Percentiles rank a stretch among this genome's conserved stretches.
phyloP scores from a whole-genome alignment of 2,888 invertebrate genomes.

The Diabrotica balteata region DNA sequence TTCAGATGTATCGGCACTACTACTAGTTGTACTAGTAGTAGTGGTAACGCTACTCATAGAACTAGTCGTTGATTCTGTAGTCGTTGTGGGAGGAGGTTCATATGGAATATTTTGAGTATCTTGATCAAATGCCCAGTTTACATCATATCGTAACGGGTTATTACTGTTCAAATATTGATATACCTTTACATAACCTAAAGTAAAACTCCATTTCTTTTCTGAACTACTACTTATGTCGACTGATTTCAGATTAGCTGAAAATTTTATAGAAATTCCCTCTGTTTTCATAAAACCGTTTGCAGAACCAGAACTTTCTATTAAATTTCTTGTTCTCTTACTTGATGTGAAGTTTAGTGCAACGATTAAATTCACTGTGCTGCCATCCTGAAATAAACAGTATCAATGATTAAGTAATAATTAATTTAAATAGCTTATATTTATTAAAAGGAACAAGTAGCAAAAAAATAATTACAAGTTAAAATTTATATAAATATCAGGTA shows the following conservation, averaged over 20 bases:
- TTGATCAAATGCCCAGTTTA: slow-evolving; percentile 11
- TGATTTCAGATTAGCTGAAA: slow-evolving; percentile 32
- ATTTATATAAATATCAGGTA: no score
- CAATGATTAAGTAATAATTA: no score
- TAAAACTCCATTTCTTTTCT: slow-evolving; percentile 28
- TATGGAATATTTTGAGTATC: slow-evolving; percentile 14
- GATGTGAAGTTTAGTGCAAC: slow-evolving; percentile 37
- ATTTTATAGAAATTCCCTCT: slow-evolving; percentile 32
- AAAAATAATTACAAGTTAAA: no score
- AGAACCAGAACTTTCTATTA: background rate
- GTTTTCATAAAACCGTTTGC: slow-evolving; percentile 36
- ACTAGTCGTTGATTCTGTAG: slow-evolving; percentile 7
- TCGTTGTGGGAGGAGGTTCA: slow-evolving; percentile 8
- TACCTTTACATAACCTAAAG: slow-evolving; percentile 36
- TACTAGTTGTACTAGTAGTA: background rate
- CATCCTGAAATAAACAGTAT: slow-evolving; percentile 33
- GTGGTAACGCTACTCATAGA: background rate
- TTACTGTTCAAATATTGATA: slow-evolving; percentile 33
- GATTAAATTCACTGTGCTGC: slow-evolving; percentile 33
- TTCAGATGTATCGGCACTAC: background rate
- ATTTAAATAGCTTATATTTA: no score
- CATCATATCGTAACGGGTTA: slow-evolving; percentile 23
- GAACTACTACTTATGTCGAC: slow-evolving; percentile 35
- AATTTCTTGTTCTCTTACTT: background rate
- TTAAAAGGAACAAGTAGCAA: no score